Base-by-base conservation (phyloP, 2,888 invertebrate genomes). In the Urechis unicinctus region DNA sequence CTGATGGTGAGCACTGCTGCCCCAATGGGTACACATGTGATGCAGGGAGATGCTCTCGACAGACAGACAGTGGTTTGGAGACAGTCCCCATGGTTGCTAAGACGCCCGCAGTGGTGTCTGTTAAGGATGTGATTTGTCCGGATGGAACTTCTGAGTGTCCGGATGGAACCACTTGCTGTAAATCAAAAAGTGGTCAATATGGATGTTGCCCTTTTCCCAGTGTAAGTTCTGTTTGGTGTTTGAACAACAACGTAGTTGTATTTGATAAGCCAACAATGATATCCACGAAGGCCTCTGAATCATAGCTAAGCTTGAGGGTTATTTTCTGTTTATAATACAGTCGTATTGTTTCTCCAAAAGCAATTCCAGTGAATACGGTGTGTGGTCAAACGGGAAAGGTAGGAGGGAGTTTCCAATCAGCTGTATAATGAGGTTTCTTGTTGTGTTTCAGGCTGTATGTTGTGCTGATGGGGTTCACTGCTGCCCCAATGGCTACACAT, bases 381-480 rank as follows among this genome's bases (percentile, higher is more conserved):
- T 42, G 29, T 51, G 6, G 41, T 42, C 36, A 29, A 31, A 9
- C 31, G 24, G 41, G 24, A 52, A 13, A 13, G 51, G n/a, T n/a
- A n/a, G n/a, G n/a, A n/a, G n/a, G n/a, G n/a, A n/a, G n/a, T n/a
- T n/a, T n/a, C n/a, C n/a, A n/a, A n/a, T n/a, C n/a, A n/a, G n/a
- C n/a, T n/a, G n/a, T n/a, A n/a, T n/a, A n/a, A n/a, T n/a, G n/a
- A n/a, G n/a, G n/a, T n/a, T n/a, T n/a, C n/a, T 36, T 36, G 36
- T 36, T 36, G 9, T 45, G 13, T 54, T 50, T 17, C 17, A 61
- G 61, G 68, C 66, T 25, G 56, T 60, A 1, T 70, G 70, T 45
- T 70, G 70, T 51, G 46, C 44, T 4, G 69, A 69, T 50, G 48
- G 56, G 3, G 22, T 62, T 3, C 68, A 69, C 28, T 69, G 69